phyloP scores from a whole-genome alignment of 2,113 vertebrate genomes.

The Phalacrocorax brasilianus region DNA sequence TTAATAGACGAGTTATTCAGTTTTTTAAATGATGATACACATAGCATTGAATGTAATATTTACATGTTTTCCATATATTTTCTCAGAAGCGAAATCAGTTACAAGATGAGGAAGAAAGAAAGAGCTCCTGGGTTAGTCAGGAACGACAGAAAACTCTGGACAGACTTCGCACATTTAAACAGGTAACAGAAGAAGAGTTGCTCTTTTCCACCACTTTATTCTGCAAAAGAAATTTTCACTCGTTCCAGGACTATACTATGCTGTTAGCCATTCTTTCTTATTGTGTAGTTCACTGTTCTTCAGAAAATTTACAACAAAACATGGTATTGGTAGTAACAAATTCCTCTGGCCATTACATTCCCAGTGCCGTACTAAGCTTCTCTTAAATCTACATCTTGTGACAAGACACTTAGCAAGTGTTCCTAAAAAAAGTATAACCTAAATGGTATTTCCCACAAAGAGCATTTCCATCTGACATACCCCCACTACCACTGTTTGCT shows the following conservation, averaged over 20 bases:
- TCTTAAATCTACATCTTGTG: neutral
- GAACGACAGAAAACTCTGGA: conserved; percentile 94
- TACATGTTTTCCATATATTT: neutral
- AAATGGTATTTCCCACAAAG: neutral
- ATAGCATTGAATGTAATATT: neutral
- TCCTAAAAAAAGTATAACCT: neutral
- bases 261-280: neutral
- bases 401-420: neutral
- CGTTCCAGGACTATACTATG: neutral
- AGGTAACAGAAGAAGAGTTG: conserved; percentile 74
- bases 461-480: neutral
- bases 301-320: neutral
- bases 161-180: conserved; percentile 91
- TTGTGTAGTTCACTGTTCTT: neutral
- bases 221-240: neutral
- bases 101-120: conserved; percentile 87
- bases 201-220: neutral
- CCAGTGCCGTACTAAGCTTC: neutral
- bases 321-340: rapidly evolving
- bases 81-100: conserved; percentile 77
- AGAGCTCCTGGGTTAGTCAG: conserved; percentile 85
- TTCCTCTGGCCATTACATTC: neutral
- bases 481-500: neutral
- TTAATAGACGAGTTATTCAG: neutral
- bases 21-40: neutral